These are phyloP conservation scores for Drosophila arawakana DNA, from an alignment of 1,140 invertebrate species.

Conservation along the genomic window DNA sequence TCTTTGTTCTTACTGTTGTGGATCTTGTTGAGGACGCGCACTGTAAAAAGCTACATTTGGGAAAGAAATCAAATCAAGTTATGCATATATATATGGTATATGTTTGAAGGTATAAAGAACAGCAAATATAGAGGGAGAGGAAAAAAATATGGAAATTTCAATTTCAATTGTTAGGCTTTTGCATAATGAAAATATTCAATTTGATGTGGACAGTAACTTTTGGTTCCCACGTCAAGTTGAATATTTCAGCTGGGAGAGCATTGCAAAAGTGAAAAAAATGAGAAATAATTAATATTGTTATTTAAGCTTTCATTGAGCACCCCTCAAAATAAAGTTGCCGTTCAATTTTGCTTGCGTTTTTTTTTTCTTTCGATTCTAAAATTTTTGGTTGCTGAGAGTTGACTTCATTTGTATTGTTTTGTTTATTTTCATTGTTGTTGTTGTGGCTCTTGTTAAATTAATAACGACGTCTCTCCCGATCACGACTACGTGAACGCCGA, in stretches of 20 bases:
- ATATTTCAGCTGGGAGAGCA: conserved; percentile 46
- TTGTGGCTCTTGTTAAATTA: conserved; percentile 55
- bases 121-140: conserved; percentile 51
- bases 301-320: conserved; percentile 19
- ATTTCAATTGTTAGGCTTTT: conserved; percentile 45
- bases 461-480: conserved; percentile 78
- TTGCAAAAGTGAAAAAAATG: conserved; percentile 36
- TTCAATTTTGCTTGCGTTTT: conserved; percentile 38
- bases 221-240: conserved; percentile 63
- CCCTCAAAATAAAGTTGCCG: conserved; percentile 47
- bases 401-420: conserved; percentile 45
- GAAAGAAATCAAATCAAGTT: conserved; percentile 81
- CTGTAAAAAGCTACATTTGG: conserved; percentile 81
- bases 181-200: conserved; percentile 60
- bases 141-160: conserved; percentile 39
- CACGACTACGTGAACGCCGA: conserved; percentile 77
- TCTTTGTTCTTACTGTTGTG: conserved; percentile 38
- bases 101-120: conserved; percentile 60
- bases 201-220: conserved; percentile 29
- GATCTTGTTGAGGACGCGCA: conserved; percentile 55
- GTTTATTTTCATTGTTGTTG: conserved; percentile 52
- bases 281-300: conserved; percentile 17
- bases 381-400: conserved; percentile 28
- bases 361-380: conserved; percentile 44
- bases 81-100: conserved; percentile 64